A percentile compares a stretch with the other conserved stretches of the same genome.
phyloP scores from a whole-genome alignment of 2,888 invertebrate genomes.

The Anoncus sp. region DNA sequence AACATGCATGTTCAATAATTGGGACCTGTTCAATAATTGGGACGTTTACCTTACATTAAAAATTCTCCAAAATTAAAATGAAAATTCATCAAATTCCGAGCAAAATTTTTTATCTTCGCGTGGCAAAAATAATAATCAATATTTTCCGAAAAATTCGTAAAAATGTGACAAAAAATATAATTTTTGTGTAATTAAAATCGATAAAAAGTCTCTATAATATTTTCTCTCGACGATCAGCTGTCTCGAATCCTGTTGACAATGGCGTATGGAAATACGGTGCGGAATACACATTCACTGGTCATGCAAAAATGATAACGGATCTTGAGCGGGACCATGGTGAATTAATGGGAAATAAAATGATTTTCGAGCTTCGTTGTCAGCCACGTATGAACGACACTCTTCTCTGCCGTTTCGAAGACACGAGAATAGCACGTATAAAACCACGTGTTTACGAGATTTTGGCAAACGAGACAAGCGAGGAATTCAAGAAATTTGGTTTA shows the following conservation, averaged over 20 bases:
- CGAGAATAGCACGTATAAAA: conserved; percentile 62
- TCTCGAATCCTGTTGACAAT: conserved; percentile 58
- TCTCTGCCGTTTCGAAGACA: conserved; percentile 64
- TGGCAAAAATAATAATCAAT: too few species aligned
- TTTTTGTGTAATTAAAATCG: not conserved
- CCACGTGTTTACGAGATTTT: conserved; percentile 61
- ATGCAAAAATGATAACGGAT: conserved; percentile 66
- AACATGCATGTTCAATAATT: too few species aligned
- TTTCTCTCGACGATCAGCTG: conserved; percentile 45
- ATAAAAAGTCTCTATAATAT: not conserved
- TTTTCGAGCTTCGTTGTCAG: conserved; percentile 66
- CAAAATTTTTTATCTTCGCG: too few species aligned
- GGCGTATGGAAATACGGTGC: conserved; percentile 67
- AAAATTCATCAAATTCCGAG: too few species aligned
- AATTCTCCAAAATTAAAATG: too few species aligned
- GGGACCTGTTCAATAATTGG: too few species aligned
- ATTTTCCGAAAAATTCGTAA: not conserved
- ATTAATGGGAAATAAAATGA: conserved; percentile 64
- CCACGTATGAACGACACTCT: conserved; percentile 65
- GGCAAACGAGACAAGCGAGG: conserved; percentile 52
- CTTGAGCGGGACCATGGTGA: conserved; percentile 62
- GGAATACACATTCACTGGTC: conserved; percentile 67
- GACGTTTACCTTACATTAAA: too few species aligned
- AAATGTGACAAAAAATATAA: not conserved
- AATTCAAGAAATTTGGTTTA: conserved; percentile 58